A percentile compares a stretch with the other conserved stretches of the same genome.
These are phyloP conservation scores for Lepidochitona cinerea DNA, from an alignment of 2,888 invertebrate species.

Conservation along the genomic window DNA sequence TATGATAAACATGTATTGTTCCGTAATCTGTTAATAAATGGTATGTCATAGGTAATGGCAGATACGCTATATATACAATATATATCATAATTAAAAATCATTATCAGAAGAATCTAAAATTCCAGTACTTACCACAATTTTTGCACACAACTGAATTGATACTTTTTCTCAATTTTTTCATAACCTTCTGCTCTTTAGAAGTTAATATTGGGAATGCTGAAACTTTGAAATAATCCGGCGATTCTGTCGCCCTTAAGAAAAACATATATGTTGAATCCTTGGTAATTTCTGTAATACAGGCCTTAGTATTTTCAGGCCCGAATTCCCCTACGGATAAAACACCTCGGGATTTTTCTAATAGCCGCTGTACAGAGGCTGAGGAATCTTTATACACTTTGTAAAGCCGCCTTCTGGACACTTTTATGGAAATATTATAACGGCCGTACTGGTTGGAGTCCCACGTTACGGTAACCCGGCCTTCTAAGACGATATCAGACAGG, in stretches of 20 bases:
- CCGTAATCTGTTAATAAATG: too few species aligned
- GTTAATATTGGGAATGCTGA: slow-evolving; percentile 1
- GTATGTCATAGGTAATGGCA: too few species aligned
- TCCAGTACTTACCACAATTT: background rate
- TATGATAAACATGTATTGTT: too few species aligned
- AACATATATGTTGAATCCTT: background rate
- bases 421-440: slow-evolving; percentile 24
- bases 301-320: slow-evolving; percentile 19
- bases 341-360: background rate
- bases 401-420: slow-evolving; percentile 19
- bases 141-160: background rate
- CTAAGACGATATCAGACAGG: slow-evolving; percentile 29
- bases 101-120: background rate
- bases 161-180: background rate
- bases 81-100: background rate
- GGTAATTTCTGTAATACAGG: background rate
- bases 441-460: slow-evolving; percentile 9
- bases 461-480: slow-evolving; percentile 26
- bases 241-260: background rate
- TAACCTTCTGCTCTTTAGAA: background rate
- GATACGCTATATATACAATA: background rate
- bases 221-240: background rate
- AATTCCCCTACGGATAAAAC: slow-evolving; percentile 28
- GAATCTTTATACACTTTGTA: slow-evolving; percentile 20
- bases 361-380: background rate